These are phyloP conservation scores for Scatophagus argus DNA, from an alignment of 2,113 vertebrate genomes.

Conservation along the genomic window DNA sequence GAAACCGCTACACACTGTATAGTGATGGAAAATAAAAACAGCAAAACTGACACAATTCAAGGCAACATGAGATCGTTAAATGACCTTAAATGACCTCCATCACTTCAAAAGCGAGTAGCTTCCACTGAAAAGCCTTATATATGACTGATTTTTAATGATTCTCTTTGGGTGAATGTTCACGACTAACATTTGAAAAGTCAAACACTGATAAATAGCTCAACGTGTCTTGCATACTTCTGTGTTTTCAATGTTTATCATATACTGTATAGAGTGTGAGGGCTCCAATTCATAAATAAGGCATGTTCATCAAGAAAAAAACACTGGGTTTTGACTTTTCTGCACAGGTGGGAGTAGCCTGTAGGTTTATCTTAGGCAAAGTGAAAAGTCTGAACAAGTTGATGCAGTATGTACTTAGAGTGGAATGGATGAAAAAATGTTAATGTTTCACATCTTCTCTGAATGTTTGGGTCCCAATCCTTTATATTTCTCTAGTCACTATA, in stretches of 20 bases:
- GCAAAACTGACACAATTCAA: conserved; percentile 31
- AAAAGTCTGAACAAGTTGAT: conserved; percentile 3
- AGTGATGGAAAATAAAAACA: conserved; percentile 48
- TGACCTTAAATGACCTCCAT: background rate
- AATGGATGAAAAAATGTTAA: background rate
- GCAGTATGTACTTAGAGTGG: background rate
- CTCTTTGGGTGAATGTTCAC: background rate
- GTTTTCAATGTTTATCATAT: background rate
- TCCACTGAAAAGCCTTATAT: background rate
- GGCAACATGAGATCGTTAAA: background rate
- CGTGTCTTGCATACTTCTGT: background rate
- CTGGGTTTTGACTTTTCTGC: background rate
- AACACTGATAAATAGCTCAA: background rate
- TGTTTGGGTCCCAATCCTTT: background rate
- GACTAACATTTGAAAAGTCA: background rate
- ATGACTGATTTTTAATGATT: background rate
- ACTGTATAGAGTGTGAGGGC: background rate
- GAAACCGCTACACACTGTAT: conserved; percentile 28
- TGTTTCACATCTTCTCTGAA: background rate
- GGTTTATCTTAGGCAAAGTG: background rate
- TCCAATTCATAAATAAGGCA: background rate
- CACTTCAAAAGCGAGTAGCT: background rate
- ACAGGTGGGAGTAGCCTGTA: background rate
- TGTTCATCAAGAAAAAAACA: background rate
- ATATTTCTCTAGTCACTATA: background rate